Base-by-base conservation (phyloP, 2,797 vertebrate genomes). In the Ibycter americanus region DNA sequence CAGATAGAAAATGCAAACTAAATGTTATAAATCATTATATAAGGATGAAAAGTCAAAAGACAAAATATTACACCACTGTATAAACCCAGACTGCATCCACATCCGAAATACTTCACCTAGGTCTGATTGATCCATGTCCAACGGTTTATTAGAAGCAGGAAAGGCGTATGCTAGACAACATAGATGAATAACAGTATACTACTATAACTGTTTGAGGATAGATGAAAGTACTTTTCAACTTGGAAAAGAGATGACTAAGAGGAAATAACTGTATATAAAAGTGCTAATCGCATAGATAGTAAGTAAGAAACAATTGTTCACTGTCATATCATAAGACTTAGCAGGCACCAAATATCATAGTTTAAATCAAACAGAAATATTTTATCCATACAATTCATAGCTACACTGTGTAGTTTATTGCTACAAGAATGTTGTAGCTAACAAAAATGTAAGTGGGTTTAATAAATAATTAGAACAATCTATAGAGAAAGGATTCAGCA, bases 401-500 rank as follows among this genome's bases (percentile, higher is more conserved):
- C 49, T 51, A 87, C 42, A 65, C 6, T 51, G 32, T 38, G 77
- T 7, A 86, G 46, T 54, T 73, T 55, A 58, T 70, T 79, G 54
- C 44, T 62, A 62, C 21, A 78, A 89, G 65, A 95, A 83, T 16
- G 10, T 26, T 61, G 36, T 61, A 20, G 29, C 15, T 88, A 80
- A 85, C 36, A 88, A 67, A 93, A 67, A 63, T 49, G 49, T 15
- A 80, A 80, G 61, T n/a, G 13, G 1, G 5, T 83, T 77, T 87
- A 85, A 72, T 63, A 92, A 93, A 93, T 89, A 93, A 93, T 51
- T 84, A 58, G 26, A 87, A 56, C 9, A 85, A 83, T 36, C 56
- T 51, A 36, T 15, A 58, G 17, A 78, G 49, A 63, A 87, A 80
- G 49, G 32, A 83, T 87, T 92, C 67, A 83, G 67, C 32, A 71